Evolutionary conservation across 2,797 vertebrate species (phyloP).

Genomic region (Sciaenops ocellatus): DNA sequence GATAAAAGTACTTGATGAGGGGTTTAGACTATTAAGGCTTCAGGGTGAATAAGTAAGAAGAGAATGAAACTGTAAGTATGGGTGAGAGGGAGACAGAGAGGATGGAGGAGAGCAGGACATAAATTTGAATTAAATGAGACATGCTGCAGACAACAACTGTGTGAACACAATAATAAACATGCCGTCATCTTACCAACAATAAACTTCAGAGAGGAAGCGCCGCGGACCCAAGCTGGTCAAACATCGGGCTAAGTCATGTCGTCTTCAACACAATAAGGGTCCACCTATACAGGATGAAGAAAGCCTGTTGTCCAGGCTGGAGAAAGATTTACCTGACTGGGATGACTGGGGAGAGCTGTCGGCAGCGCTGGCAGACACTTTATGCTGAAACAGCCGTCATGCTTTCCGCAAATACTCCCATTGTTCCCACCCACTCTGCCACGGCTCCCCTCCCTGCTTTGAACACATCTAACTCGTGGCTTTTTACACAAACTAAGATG

Average conservation of each 20-base stretch:
- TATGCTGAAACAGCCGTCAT: constrained; percentile 31
- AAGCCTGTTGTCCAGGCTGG: constrained; percentile 5
- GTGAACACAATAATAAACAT: constrained; percentile 28
- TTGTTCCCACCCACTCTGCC: constrained; percentile 73
- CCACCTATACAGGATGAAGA: background rate
- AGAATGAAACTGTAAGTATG: background rate
- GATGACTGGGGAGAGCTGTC: constrained; percentile 50
- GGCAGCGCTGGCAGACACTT: constrained; percentile 50
- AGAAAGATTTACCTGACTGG: constrained; percentile 53
- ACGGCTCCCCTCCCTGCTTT: constrained; percentile 50
- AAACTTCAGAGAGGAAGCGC: constrained; percentile 58
- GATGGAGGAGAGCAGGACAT: background rate
- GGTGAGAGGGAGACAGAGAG: background rate
- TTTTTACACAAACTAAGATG: constrained; percentile 28
- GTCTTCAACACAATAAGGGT: background rate
- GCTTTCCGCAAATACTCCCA: constrained; percentile 61
- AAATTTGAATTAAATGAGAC: constrained; percentile 19
- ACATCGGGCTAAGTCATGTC: constrained; percentile 31
- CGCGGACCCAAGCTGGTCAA: constrained; percentile 15
- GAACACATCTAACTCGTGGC: constrained; percentile 33
- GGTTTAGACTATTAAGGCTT: constrained; percentile 35
- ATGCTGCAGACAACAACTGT: constrained; percentile 20
- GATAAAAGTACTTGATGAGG: constrained; percentile 43
- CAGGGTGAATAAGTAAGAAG: constrained; percentile 26
- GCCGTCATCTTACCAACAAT: constrained; percentile 58